These are phyloP conservation scores for Trichacis sp. DNA, from an alignment of 2,888 invertebrate genomes.

Conservation along the genomic window DNA sequence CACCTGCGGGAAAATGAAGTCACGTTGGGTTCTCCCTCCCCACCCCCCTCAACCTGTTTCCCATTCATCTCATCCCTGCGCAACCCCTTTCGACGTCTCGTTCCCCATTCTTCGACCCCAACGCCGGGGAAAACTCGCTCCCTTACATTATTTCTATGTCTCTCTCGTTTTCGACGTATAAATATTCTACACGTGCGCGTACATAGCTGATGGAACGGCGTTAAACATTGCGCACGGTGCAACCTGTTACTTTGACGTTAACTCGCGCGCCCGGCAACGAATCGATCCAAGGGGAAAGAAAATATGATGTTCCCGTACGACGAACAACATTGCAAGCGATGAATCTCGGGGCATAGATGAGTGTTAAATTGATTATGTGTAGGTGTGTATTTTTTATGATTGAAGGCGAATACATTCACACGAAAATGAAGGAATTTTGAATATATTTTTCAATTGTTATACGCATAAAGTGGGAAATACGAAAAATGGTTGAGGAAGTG, in stretches of 20 bases:
- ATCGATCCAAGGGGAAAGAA: conserved; percentile 27
- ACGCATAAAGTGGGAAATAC: too few species aligned
- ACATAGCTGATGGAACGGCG: conserved; percentile 1
- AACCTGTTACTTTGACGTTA: conserved; percentile 54
- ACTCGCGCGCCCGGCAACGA: conserved; percentile 24
- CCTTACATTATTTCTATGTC: conserved; percentile 6
- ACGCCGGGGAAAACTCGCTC: conserved; percentile 47
- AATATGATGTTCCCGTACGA: conserved; percentile 5
- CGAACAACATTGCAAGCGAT: background rate
- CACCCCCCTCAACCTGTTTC: conserved; percentile 17
- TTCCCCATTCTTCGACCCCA: conserved; percentile 21
- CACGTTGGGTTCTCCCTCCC: conserved; percentile 9
- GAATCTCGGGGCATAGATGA: too few species aligned
- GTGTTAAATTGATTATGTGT: too few species aligned
- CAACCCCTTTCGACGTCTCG: conserved; percentile 26
- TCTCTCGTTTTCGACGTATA: conserved; percentile 21
- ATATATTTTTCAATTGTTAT: too few species aligned
- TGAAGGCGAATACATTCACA: too few species aligned
- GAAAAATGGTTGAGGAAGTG: too few species aligned
- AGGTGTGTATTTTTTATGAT: too few species aligned
- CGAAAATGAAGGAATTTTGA: too few species aligned
- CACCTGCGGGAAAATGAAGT: conserved; percentile 21
- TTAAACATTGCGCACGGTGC: conserved; percentile 39
- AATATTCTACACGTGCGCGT: conserved; percentile 1
- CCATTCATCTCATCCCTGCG: conserved; percentile 22